phyloP scores from a whole-genome alignment of 2,888 invertebrate genomes.

The Athrips mouffetella region DNA sequence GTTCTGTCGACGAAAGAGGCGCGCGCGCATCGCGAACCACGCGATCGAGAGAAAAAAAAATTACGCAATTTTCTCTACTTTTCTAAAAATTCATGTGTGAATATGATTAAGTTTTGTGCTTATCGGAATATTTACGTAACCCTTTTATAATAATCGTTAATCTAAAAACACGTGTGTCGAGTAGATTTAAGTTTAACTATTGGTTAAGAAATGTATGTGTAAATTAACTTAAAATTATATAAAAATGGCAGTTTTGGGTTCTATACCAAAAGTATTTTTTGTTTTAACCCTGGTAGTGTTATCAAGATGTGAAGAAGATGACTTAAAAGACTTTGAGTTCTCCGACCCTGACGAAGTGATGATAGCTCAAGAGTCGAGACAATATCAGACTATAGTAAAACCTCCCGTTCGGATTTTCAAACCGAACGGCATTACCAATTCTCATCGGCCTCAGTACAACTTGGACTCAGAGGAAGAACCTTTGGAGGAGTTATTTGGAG shows the following conservation, averaged over 20 bases:
- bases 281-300: constrained; percentile 26
- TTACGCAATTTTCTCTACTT: constrained; percentile 22
- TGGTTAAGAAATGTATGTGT: constrained; percentile 13
- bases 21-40: constrained; percentile 53
- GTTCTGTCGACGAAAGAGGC: constrained; percentile 45
- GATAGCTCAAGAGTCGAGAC: constrained; percentile 68
- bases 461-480: constrained; percentile 58
- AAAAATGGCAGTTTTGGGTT: constrained; percentile 38
- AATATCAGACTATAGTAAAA: constrained; percentile 59
- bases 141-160: neutral
- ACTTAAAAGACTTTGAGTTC: constrained; percentile 56
- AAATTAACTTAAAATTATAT: constrained; percentile 24
- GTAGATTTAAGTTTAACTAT: neutral
- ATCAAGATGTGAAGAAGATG: constrained; percentile 40
- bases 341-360: constrained; percentile 59
- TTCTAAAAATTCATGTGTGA: constrained; percentile 21
- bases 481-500: constrained; percentile 42
- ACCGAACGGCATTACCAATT: constrained; percentile 60
- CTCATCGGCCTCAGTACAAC: constrained; percentile 68
- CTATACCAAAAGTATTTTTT: neutral
- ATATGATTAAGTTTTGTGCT: constrained; percentile 21
- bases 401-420: constrained; percentile 31
- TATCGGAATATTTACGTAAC: constrained; percentile 15
- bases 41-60: constrained; percentile 27
- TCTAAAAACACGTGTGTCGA: neutral